phyloP scores from a whole-genome alignment of 2,113 vertebrate species.

The Siphamia tubifer region DNA sequence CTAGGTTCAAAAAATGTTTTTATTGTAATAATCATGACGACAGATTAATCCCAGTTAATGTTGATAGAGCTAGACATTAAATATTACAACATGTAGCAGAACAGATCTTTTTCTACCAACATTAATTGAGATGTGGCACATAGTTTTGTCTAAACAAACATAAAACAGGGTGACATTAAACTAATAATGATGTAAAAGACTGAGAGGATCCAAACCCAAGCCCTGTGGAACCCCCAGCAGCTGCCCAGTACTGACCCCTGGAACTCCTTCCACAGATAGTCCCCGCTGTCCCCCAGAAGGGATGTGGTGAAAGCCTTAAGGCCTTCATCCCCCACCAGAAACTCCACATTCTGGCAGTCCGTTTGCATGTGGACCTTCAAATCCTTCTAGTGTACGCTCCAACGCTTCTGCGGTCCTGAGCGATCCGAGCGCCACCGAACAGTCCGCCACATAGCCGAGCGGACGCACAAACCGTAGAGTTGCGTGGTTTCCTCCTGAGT shows the following conservation, averaged over 20 bases:
- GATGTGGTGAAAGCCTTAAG: constrained; percentile 54
- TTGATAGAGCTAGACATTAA: no score
- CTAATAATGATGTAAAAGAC: no score
- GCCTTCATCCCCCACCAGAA: constrained; percentile 31
- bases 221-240: background rate
- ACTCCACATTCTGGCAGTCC: background rate
- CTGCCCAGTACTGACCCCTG: constrained; percentile 75
- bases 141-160: no score
- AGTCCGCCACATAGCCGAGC: constrained; percentile 40
- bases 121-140: no score
- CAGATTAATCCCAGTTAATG: no score
- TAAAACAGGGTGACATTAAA: no score
- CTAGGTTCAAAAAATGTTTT: no score
- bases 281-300: constrained; percentile 50
- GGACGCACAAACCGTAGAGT: background rate
- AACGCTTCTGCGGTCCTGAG: background rate
- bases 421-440: constrained; percentile 39
- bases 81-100: no score
- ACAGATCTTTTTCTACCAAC: no score
- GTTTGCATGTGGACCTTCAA: constrained; percentile 33
- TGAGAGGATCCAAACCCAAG: no score
- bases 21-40: no score
- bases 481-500: background rate
- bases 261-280: constrained; percentile 79
- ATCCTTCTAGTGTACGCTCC: background rate